phyloP scores from a whole-genome alignment of 2,113 vertebrate species.

The Corynorhinus townsendii region DNA sequence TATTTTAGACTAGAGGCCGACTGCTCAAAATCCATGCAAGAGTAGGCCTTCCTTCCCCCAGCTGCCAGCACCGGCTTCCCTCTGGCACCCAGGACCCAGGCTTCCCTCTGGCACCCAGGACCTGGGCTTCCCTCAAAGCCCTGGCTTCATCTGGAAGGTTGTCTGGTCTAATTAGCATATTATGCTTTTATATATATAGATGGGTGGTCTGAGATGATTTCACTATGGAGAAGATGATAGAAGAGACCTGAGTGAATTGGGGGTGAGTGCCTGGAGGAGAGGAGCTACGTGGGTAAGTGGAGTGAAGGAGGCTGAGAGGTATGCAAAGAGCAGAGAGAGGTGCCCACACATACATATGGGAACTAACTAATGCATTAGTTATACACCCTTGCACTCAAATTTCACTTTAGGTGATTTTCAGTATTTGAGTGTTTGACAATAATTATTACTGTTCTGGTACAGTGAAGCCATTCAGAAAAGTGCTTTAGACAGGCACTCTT shows the following conservation, averaged over 20 bases:
- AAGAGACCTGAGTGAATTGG: background rate
- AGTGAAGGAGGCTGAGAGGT: background rate
- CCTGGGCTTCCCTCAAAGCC: no score
- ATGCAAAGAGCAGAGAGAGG: rapidly evolving
- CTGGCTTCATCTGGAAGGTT: no score
- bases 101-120: no score
- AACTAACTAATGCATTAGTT: rapidly evolving
- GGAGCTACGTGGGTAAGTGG: rapidly evolving
- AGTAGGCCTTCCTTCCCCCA: no score
- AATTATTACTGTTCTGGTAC: background rate
- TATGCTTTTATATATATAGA: no score
- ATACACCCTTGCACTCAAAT: rapidly evolving
- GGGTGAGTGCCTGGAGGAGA: no score
- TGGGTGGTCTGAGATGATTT: rapidly evolving
- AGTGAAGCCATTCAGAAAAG: background rate
- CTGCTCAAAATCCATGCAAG: no score
- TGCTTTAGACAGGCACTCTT: background rate
- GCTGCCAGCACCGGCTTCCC: no score
- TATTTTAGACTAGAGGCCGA: background rate
- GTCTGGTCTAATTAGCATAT: no score
- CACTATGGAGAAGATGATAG: background rate
- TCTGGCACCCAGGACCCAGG: no score
- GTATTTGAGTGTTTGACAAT: background rate
- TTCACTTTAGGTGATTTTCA: background rate
- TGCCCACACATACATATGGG: rapidly evolving